phyloP scores from a whole-genome alignment of 2,113 vertebrate species.

The Channa argus region DNA sequence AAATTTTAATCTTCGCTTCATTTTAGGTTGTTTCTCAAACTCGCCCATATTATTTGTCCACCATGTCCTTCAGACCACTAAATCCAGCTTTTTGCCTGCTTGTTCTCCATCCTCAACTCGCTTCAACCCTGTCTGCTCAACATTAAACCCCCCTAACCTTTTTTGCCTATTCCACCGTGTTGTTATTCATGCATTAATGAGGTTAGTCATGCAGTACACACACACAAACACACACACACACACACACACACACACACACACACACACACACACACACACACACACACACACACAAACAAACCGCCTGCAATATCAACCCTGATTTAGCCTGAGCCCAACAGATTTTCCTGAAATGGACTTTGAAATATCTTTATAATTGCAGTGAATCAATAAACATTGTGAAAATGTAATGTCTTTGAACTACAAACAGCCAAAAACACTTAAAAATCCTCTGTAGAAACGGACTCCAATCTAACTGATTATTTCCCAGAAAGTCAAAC shows the following conservation, averaged over 20 bases:
- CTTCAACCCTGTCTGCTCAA: constrained; percentile 43
- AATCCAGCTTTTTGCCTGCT: constrained; percentile 42
- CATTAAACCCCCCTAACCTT: constrained; percentile 45
- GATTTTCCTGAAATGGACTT: constrained; percentile 39
- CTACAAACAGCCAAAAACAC: no score
- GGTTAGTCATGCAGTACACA: constrained; percentile 52
- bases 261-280: constrained; percentile 38
- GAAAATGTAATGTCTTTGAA: background rate
- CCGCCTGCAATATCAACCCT: constrained; percentile 59
- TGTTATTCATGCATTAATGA: constrained; percentile 73
- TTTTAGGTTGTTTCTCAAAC: no score
- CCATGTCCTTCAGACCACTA: constrained; percentile 43
- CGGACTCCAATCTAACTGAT: constrained; percentile 6
- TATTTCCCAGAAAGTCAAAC: constrained; percentile 16
- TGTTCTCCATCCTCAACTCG: constrained; percentile 17
- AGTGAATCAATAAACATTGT: background rate
- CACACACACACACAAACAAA: constrained; percentile 11
- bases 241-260: constrained; percentile 10
- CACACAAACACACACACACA: constrained; percentile 16
- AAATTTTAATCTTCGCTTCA: no score
- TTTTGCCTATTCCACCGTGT: constrained; percentile 56
- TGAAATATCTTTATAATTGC: background rate
- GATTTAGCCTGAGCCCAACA: constrained; percentile 17
- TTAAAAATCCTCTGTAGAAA: no score
- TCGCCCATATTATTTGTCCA: no score